phyloP scores from a whole-genome alignment of 2,113 vertebrate species.

The Polypterus senegalus region DNA sequence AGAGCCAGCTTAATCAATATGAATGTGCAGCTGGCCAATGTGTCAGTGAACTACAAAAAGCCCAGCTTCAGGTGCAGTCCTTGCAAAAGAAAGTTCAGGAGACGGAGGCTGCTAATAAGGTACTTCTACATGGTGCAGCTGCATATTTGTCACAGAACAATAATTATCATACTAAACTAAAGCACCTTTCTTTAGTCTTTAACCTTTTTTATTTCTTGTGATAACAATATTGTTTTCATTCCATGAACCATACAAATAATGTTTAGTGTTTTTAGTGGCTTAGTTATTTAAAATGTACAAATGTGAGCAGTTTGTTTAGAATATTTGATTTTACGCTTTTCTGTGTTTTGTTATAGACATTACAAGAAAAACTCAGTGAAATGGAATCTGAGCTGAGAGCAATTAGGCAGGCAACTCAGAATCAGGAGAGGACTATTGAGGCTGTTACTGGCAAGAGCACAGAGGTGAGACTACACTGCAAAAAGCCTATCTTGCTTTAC shows the following conservation, averaged over 20 bases:
- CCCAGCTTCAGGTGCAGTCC: constrained; percentile 49
- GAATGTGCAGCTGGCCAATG: constrained; percentile 38
- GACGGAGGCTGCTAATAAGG: constrained; percentile 66
- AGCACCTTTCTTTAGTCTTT: too few relatives aligned
- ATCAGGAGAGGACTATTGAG: constrained; percentile 61
- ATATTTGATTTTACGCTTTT: background rate
- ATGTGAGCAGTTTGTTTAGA: background rate
- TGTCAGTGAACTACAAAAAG: constrained; percentile 34
- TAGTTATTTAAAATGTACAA: too few relatives aligned
- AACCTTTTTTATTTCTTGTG: too few relatives aligned
- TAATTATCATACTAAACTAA: background rate
- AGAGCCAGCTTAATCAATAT: constrained; percentile 34
- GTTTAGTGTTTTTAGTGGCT: background rate
- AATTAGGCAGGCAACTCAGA: constrained; percentile 53
- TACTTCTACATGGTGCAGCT: constrained; percentile 17
- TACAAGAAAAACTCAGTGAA: constrained; percentile 67
- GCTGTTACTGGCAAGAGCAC: constrained; percentile 60
- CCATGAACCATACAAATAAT: background rate
- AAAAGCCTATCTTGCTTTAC: too few relatives aligned
- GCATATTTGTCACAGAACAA: background rate
- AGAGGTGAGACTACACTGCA: constrained; percentile 51
- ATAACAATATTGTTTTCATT: too few relatives aligned
- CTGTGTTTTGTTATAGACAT: constrained; percentile 44
- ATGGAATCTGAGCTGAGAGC: constrained; percentile 61
- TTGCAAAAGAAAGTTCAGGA: constrained; percentile 60